A percentile compares a stretch with the other conserved stretches of the same genome.
These are phyloP conservation scores for Macaria notata DNA, from an alignment of 2,888 invertebrate species.

Conservation along the genomic window DNA sequence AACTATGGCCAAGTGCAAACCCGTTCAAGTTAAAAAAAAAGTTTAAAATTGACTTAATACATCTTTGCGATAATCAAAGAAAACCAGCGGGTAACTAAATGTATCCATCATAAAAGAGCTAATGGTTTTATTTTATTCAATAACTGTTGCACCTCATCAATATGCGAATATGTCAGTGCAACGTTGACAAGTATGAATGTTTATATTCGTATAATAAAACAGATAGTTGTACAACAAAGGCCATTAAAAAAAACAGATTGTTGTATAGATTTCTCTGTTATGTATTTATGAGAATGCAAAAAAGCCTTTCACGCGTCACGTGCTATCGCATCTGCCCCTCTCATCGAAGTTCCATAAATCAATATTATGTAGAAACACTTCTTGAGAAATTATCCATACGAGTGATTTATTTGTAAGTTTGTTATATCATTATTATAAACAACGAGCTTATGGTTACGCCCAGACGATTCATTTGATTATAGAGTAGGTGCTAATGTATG, in stretches of 20 bases:
- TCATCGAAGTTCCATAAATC: constrained; percentile 34
- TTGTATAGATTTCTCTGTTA: constrained; percentile 49
- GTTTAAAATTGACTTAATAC: too few species aligned
- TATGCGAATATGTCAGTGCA: too few species aligned
- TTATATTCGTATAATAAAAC: too few species aligned
- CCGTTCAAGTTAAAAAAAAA: too few species aligned
- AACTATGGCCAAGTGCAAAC: too few species aligned
- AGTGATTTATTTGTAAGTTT: constrained; percentile 9
- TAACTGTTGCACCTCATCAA: too few species aligned
- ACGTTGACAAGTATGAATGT: too few species aligned
- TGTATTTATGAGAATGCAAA: constrained; percentile 39
- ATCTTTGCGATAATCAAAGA: too few species aligned
- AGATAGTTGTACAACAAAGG: too few species aligned
- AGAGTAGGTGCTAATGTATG: not conserved
- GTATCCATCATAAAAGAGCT: too few species aligned
- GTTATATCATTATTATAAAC: not conserved
- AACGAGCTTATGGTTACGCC: not conserved
- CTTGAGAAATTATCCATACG: constrained; percentile 7
- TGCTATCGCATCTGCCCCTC: constrained; percentile 41
- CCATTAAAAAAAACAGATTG: constrained; percentile 20
- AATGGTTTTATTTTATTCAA: too few species aligned
- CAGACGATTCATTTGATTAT: not conserved
- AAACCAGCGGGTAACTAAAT: too few species aligned
- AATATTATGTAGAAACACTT: constrained; percentile 19
- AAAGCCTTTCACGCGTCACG: constrained; percentile 57